Evolutionary conservation across 1,140 invertebrate species (phyloP).

Genomic region (Platyscapa corneri): DNA sequence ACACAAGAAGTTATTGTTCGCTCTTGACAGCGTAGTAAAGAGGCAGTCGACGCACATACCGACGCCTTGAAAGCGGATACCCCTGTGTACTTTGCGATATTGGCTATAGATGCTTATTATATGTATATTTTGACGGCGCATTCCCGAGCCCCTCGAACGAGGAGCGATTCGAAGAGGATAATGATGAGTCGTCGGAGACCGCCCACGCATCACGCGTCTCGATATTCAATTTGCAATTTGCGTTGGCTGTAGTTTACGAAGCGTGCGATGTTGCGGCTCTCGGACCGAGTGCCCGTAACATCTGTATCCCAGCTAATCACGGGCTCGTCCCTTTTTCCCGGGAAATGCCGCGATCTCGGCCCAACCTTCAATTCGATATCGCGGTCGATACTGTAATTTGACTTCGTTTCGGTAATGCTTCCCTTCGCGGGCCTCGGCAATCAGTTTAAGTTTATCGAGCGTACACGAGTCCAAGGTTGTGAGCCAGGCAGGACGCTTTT

Average conservation of each 20-base stretch:
- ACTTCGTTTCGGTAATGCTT: too few species aligned
- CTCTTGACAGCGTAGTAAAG: slow-evolving; percentile 53
- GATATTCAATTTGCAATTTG: slow-evolving; percentile 19
- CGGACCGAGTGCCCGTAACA: not conserved
- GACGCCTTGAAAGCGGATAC: not conserved
- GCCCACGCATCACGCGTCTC: not conserved
- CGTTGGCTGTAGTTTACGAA: not conserved
- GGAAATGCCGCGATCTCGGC: not conserved
- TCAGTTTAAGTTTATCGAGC: too few species aligned
- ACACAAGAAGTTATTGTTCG: slow-evolving; percentile 65
- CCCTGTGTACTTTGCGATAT: not conserved
- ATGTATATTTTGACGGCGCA: slow-evolving; percentile 27
- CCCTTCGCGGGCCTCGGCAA: too few species aligned
- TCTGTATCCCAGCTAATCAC: too few species aligned
- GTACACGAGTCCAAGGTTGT: too few species aligned
- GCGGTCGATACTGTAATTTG: too few species aligned
- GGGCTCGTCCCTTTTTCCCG: not conserved
- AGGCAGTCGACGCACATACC: slow-evolving; percentile 23
- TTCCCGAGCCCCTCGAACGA: not conserved
- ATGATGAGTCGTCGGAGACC: not conserved
- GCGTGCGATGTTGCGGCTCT: not conserved
- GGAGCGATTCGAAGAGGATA: not conserved
- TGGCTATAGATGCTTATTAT: not conserved
- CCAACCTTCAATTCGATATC: too few species aligned
- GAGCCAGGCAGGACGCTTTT: too few species aligned